Evolutionary conservation across 2,888 invertebrate genomes (phyloP).

Genomic region (Malacosoma neustria): DNA sequence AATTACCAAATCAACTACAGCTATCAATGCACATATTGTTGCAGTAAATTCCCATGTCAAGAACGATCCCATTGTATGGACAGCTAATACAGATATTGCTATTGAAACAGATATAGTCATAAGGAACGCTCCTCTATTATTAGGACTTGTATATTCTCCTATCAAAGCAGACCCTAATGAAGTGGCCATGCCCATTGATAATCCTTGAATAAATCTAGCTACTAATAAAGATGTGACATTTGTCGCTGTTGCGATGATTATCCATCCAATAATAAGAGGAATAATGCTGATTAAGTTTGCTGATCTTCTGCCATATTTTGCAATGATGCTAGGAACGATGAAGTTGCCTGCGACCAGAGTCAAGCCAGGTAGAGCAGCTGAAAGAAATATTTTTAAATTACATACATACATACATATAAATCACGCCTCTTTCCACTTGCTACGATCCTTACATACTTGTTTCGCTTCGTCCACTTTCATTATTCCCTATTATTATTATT

Average conservation of each 20-base stretch:
- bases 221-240: slow-evolving; percentile 4
- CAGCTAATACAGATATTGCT: slow-evolving; percentile 72
- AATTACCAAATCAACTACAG: slow-evolving; percentile 51
- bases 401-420: no score
- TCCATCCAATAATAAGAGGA: not conserved
- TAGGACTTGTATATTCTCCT: slow-evolving; percentile 71
- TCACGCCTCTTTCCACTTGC: no score
- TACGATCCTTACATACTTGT: no score
- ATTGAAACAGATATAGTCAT: slow-evolving; percentile 72
- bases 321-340: slow-evolving; percentile 6
- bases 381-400: no score
- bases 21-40: slow-evolving; percentile 50
- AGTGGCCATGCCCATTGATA: slow-evolving; percentile 61
- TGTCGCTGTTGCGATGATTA: not conserved
- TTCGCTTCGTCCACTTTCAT: no score
- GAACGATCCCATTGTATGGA: slow-evolving; percentile 75
- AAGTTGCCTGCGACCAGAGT: slow-evolving; percentile 33
- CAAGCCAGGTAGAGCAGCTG: slow-evolving; percentile 38
- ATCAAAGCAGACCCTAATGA: slow-evolving; percentile 60
- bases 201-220: slow-evolving; percentile 34
- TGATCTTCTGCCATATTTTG: not conserved
- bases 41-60: slow-evolving; percentile 71
- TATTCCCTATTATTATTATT: slow-evolving; percentile 3
- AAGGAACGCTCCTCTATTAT: slow-evolving; percentile 74
- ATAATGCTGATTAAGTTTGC: not conserved